Percentiles rank a stretch among this genome's conserved stretches.
phyloP scores from a whole-genome alignment of 2,888 invertebrate species.

The Ornithoptera priamus region DNA sequence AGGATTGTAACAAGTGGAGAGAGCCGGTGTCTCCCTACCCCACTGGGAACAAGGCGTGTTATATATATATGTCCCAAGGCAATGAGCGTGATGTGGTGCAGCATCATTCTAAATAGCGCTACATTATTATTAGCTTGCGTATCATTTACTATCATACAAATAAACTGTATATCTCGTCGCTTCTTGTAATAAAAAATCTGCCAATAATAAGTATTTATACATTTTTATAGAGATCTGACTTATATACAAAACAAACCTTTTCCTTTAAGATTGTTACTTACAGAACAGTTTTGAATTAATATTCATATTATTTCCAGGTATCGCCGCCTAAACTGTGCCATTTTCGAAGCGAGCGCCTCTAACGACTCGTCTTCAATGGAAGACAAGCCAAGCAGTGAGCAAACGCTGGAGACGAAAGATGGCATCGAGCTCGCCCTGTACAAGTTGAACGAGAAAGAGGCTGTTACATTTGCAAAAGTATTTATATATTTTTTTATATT shows the following conservation, averaged over 20 bases:
- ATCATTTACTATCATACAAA: too few species aligned
- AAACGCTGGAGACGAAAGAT: constrained; percentile 51
- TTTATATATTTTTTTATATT: constrained; percentile 24
- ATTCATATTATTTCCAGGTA: constrained; percentile 60
- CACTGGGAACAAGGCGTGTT: too few species aligned
- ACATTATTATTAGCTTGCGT: too few species aligned
- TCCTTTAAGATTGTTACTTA: background rate
- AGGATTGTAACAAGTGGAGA: too few species aligned
- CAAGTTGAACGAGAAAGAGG: constrained; percentile 62
- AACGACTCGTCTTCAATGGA: constrained; percentile 55
- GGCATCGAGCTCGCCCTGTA: constrained; percentile 58
- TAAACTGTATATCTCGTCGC: too few species aligned
- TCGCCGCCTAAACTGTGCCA: constrained; percentile 71
- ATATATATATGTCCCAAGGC: too few species aligned
- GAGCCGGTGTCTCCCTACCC: too few species aligned
- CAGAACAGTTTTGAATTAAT: background rate
- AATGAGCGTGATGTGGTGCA: too few species aligned
- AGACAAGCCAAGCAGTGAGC: constrained; percentile 50
- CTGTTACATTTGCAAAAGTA: constrained; percentile 66
- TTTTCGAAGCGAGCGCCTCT: constrained; percentile 60
- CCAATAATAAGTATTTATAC: too few species aligned
- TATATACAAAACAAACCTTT: background rate
- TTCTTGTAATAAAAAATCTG: too few species aligned
- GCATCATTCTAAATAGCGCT: too few species aligned
- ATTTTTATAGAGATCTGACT: too few species aligned